Percentiles rank a stretch among this genome's conserved stretches.
phyloP scores from a whole-genome alignment of 2,888 invertebrate species.

The Meiosimyza platycephala region DNA sequence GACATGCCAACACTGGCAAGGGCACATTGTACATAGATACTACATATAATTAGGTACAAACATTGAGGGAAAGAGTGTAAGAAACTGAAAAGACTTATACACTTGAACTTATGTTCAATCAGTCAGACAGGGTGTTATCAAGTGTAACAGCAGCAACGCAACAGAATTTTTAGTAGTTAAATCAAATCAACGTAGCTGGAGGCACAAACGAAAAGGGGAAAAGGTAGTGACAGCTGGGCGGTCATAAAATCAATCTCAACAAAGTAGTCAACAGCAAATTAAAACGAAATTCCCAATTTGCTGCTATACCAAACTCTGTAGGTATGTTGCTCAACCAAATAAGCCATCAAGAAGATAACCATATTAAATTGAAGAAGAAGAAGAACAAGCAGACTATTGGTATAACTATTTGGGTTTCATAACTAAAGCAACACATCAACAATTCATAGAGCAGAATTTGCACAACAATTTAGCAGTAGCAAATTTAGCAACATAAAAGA shows the following conservation, averaged over 20 bases:
- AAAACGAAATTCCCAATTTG: background rate
- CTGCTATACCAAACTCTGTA: background rate
- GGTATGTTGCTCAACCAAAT: too few relatives aligned
- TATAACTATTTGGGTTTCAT: too few relatives aligned
- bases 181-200: background rate
- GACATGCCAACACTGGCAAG: background rate
- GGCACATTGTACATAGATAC: background rate
- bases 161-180: background rate
- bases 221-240: background rate
- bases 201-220: background rate
- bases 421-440: too few relatives aligned
- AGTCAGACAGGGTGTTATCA: background rate
- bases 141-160: background rate
- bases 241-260: background rate
- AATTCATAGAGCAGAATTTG: too few relatives aligned
- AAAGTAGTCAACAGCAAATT: background rate
- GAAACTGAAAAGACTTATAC: background rate
- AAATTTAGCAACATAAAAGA: too few relatives aligned
- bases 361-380: too few relatives aligned
- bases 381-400: too few relatives aligned
- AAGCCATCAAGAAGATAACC: too few relatives aligned
- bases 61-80: background rate
- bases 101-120: conserved; percentile 2
- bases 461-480: too few relatives aligned
- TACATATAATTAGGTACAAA: background rate